Evolutionary conservation across 1,140 invertebrate species (phyloP), one percentile per base, ranked within the genome.

Genomic region (Drosophila grimshawi): DNA sequence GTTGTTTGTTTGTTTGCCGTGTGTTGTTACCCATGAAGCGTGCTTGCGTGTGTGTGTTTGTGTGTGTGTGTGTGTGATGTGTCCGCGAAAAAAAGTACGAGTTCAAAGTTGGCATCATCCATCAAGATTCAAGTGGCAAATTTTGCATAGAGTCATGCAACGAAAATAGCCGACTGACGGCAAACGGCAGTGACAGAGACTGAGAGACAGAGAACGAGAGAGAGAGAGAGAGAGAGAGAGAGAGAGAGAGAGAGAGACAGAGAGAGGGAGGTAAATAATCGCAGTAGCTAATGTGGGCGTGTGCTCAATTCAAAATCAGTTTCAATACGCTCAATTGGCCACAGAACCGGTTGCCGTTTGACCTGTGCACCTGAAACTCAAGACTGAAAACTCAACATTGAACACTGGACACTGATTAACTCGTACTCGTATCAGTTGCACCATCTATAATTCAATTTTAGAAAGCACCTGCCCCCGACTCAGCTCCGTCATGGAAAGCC

Each of bases 91-190:
- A 60, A 66, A 52, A 53, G 55, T 68, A 56, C 56, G 70, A 73
- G 70, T 73, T 73, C 70, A 73, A 68, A 73, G 70, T 73, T 73
- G 49, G 70, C 30, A 56, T 35, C 67, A 70, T 70, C 39, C 62
- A 69, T 69, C 59, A 63, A 63, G 60, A 63, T 63, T 51, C 39
- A 0, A 30, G 60, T 49, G 49, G 27, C 27, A 62, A 43, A 43
- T 43, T 74, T 69, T 43, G 69, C 63, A 76, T 72, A 39, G 69
- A 57, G 69, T 77, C 74, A 77, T 77, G 61, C 35, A 66, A 67
- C 57, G 27, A 67, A 77, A 77, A 77, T 77, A 77, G 74, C 27
- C 30, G 39, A n/a, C 63, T 67, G 69, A 76, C 68, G 49, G 68
- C 63, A 62, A 63, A 76, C 68, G 49, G 4, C 3, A 19, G 5